A percentile compares a stretch with the other conserved stretches of the same genome.
These are phyloP conservation scores for Speoplatyrhinus poulsoni DNA, from an alignment of 2,113 vertebrate genomes.

Conservation along the genomic window DNA sequence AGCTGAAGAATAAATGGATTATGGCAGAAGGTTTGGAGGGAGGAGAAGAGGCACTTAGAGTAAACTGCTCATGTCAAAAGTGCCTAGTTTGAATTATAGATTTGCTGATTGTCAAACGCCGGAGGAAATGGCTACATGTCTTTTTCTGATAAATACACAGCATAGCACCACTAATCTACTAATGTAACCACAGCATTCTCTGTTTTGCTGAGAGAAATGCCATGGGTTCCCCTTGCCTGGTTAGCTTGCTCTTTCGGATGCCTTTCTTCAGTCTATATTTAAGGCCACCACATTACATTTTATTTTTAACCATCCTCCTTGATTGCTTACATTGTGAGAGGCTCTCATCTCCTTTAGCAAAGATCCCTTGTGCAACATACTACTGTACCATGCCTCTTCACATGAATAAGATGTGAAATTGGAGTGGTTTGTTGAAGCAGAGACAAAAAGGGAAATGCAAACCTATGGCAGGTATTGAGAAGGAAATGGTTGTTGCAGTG, in stretches of 20 bases:
- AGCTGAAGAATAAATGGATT: constrained; percentile 1
- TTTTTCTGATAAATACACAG: not conserved
- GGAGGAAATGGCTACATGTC: not conserved
- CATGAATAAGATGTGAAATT: constrained; percentile 62
- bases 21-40: not conserved
- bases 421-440: constrained; percentile 36
- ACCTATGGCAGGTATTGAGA: constrained; percentile 20
- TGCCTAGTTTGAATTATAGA: constrained; percentile 9
- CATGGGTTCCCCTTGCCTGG: constrained; percentile 1
- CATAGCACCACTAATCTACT: not conserved
- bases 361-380: constrained; percentile 41
- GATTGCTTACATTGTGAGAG: constrained; percentile 60
- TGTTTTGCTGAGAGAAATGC: constrained; percentile 13
- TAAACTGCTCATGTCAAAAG: not conserved
- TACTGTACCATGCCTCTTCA: constrained; percentile 26
- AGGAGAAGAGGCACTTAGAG: not conserved
- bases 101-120: not conserved
- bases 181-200: not conserved
- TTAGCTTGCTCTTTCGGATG: constrained; percentile 24
- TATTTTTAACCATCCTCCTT: constrained; percentile 56
- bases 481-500: not conserved
- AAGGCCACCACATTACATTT: constrained; percentile 40
- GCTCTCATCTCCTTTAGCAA: constrained; percentile 51
- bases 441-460: constrained; percentile 28
- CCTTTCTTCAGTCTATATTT: constrained; percentile 59